A percentile compares a stretch with the other conserved stretches of the same genome.
phyloP scores from a whole-genome alignment of 2,113 vertebrate genomes.

The Tragelaphus scriptus region DNA sequence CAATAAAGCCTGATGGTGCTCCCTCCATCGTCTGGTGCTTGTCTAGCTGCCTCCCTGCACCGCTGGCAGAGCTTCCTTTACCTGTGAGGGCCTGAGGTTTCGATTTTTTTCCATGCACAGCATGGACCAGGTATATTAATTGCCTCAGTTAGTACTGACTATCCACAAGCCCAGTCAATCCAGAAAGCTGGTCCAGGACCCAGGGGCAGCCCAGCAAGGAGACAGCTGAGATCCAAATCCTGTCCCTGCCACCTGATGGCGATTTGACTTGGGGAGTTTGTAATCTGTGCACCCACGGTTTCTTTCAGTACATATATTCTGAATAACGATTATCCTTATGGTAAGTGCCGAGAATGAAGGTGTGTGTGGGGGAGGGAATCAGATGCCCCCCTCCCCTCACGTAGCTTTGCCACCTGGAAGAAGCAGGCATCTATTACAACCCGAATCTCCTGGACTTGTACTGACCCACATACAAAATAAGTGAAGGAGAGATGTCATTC shows the following conservation, averaged over 20 bases:
- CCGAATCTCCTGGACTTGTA: not conserved
- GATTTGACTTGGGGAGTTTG: not conserved
- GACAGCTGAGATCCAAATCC: not conserved
- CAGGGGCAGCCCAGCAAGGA: not conserved
- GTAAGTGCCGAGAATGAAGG: not conserved
- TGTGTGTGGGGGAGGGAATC: accelerated
- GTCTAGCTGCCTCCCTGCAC: not conserved
- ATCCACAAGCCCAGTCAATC: not conserved
- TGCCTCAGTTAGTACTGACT: not conserved
- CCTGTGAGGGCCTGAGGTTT: not conserved
- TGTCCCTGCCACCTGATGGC: too few relatives aligned
- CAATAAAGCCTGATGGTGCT: not conserved
- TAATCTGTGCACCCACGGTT: not conserved
- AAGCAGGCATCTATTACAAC: not conserved
- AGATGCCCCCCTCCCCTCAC: accelerated
- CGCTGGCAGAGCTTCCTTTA: not conserved
- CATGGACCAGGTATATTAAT: not conserved
- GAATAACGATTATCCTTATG: not conserved
- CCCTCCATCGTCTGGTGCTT: not conserved
- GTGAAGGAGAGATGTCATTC: not conserved
- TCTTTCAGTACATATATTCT: not conserved
- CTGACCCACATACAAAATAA: not conserved
- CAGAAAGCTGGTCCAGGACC: not conserved
- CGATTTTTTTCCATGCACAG: not conserved
- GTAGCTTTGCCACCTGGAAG: not conserved